phyloP scores from a whole-genome alignment of 2,888 invertebrate genomes.

The Mechanitis mazaeus region DNA sequence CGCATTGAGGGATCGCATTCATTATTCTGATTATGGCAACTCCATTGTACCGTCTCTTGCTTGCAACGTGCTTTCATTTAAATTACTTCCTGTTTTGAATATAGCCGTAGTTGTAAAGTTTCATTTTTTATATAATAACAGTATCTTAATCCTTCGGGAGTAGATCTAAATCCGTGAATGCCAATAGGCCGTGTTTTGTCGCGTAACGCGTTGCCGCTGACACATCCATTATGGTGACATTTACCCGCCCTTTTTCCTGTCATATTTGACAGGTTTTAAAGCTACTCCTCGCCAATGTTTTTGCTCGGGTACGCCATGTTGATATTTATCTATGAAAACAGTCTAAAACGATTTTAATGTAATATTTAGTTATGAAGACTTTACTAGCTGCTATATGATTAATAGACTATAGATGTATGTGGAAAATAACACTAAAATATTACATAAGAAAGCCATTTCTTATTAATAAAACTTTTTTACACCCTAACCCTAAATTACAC shows the following conservation, averaged over 20 bases:
- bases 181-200: constrained; percentile 59
- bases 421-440: background rate
- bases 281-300: constrained; percentile 68
- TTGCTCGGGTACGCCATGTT: constrained; percentile 31
- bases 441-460: constrained; percentile 4
- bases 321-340: constrained; percentile 18
- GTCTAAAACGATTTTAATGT: constrained; percentile 6
- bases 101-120: constrained; percentile 2
- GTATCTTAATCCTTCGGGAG: constrained; percentile 59
- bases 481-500: constrained; percentile 23
- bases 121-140: constrained; percentile 48
- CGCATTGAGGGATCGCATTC: constrained; percentile 61
- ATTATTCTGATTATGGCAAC: constrained; percentile 58
- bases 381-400: no score
- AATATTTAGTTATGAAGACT: no score
- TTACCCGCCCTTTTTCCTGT: constrained; percentile 74
- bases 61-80: constrained; percentile 24
- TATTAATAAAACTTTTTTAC: constrained; percentile 13
- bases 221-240: constrained; percentile 75
- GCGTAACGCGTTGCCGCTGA: constrained; percentile 69
- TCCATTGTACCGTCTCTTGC: constrained; percentile 27
- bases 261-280: constrained; percentile 74
- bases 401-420: background rate
- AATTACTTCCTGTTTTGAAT: constrained; percentile 20
- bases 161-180: constrained; percentile 54